Evolutionary conservation across 2,888 invertebrate species (phyloP).

Genomic region (Steinernema scapterisci): DNA sequence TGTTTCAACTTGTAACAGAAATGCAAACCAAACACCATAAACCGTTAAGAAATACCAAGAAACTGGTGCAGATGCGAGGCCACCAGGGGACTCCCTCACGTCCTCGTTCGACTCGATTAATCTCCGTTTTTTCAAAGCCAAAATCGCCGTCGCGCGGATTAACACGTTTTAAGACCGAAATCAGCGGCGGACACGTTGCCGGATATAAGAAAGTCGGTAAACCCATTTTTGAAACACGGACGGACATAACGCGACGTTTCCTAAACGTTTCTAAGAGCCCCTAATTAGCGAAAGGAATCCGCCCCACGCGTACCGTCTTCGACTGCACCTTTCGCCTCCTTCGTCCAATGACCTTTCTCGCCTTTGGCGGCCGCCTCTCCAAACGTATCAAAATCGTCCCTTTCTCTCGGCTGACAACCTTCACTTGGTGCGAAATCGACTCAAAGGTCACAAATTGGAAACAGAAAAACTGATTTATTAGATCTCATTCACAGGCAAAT

Average conservation of each 20-base stretch:
- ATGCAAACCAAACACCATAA: too few relatives aligned
- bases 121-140: neutral
- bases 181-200: neutral
- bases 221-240: too few relatives aligned
- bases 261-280: too few relatives aligned
- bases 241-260: too few relatives aligned
- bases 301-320: neutral
- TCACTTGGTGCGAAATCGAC: conserved; percentile 16
- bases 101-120: conserved; percentile 5
- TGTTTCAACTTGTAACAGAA: too few relatives aligned
- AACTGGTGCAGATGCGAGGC: too few relatives aligned
- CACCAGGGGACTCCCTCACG: neutral
- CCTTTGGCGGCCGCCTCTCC: neutral
- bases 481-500: neutral
- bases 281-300: neutral
- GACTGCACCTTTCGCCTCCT: neutral
- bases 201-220: neutral
- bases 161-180: neutral
- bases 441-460: conserved; percentile 13
- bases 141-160: neutral
- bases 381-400: conserved; percentile 6
- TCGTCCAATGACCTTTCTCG: conserved; percentile 2
- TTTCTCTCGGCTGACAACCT: conserved; percentile 28
- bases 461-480: conserved; percentile 8
- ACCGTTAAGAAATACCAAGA: neutral